Conservation (phyloP, 2,113 vertebrate species). For the Zosterops borbonicus region DNA sequence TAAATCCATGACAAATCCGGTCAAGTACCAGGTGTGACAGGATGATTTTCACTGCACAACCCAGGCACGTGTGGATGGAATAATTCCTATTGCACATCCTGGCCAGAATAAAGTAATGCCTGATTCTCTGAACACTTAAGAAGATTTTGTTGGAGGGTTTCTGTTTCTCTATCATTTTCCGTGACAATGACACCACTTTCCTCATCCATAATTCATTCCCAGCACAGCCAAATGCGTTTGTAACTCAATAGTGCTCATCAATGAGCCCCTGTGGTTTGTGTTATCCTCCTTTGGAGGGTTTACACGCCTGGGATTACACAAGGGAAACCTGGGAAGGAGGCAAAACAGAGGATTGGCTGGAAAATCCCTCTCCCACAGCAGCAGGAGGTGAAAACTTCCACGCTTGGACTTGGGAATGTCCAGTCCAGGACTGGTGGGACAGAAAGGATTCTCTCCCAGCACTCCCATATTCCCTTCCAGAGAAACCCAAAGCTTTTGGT, state of each 20-base stretch:
- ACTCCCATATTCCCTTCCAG: rapidly evolving
- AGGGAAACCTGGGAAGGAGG: background rate
- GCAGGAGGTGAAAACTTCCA: rapidly evolving
- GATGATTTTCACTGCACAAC: background rate
- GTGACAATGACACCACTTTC: background rate
- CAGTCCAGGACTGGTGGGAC: background rate
- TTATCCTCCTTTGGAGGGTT: background rate
- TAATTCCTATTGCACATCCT: background rate
- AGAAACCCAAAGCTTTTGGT: background rate
- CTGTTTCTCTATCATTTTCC: rapidly evolving
- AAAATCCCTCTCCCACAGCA: background rate
- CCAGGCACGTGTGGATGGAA: background rate
- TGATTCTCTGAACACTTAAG: background rate
- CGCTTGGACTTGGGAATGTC: background rate
- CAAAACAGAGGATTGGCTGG: background rate
- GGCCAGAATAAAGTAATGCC: background rate
- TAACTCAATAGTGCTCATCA: slow-evolving; percentile 7
- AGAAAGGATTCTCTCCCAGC: background rate
- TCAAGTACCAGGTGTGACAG: background rate
- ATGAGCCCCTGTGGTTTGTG: slow-evolving; percentile 19
- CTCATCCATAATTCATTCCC: slow-evolving; percentile 41
- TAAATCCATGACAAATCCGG: background rate
- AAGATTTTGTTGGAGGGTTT: background rate
- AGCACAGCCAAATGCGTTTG: background rate
- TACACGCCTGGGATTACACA: slow-evolving; percentile 18